Evolutionary conservation across 2,888 invertebrate genomes (phyloP).

Genomic region (Eueremaeus valkanovi): DNA sequence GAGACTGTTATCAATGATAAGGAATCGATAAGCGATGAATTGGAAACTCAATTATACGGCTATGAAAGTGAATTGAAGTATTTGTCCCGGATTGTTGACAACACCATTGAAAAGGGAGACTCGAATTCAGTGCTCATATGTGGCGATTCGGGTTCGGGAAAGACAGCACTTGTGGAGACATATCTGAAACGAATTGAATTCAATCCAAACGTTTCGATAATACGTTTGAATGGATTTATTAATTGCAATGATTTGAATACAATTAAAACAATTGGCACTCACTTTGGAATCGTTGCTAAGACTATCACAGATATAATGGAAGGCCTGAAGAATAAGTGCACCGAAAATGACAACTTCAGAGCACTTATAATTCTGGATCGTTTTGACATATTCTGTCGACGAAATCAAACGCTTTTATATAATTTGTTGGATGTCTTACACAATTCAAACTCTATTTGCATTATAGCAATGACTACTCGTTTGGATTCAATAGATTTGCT

Average conservation of each 20-base stretch:
- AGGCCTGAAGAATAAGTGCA: constrained; percentile 11
- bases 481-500: constrained; percentile 40
- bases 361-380: constrained; percentile 38
- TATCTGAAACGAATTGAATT: constrained; percentile 11
- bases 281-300: constrained; percentile 25
- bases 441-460: constrained; percentile 38
- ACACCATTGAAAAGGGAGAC: constrained; percentile 25
- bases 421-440: constrained; percentile 41
- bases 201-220: neutral
- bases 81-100: constrained; percentile 23
- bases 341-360: constrained; percentile 10
- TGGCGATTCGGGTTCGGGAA: constrained; percentile 42
- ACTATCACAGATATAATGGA: constrained; percentile 32
- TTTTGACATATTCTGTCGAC: constrained; percentile 41
- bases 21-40: neutral
- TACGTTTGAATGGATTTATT: constrained; percentile 31
- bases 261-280: constrained; percentile 31
- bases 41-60: constrained; percentile 19
- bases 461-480: constrained; percentile 41
- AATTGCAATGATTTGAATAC: constrained; percentile 36
- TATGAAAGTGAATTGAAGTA: constrained; percentile 38
- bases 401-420: constrained; percentile 42
- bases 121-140: constrained; percentile 39
- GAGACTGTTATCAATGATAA: neutral
- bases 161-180: constrained; percentile 32